These are phyloP conservation scores for Cactoblastis cactorum DNA, from an alignment of 2,888 invertebrate genomes.

Conservation along the genomic window DNA sequence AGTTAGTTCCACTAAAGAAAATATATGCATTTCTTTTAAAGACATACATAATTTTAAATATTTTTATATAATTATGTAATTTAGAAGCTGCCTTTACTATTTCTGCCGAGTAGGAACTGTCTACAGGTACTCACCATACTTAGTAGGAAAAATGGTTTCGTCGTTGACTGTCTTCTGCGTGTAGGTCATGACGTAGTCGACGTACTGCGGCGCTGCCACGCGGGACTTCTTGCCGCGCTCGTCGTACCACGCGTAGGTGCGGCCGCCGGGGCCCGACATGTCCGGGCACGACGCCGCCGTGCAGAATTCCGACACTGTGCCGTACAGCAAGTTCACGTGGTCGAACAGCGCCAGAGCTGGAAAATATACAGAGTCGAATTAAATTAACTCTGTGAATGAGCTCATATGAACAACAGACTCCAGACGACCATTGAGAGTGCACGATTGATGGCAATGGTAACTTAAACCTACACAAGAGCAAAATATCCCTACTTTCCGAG, in stretches of 20 bases:
- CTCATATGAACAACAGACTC: no score
- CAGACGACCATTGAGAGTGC: no score
- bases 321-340: constrained; percentile 99
- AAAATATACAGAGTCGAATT: constrained; percentile 48
- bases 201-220: constrained; percentile 98
- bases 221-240: constrained; percentile 99
- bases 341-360: constrained; percentile 98
- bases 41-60: no score
- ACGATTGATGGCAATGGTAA: no score
- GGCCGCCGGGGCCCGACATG: constrained; percentile 97
- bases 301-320: constrained; percentile 99
- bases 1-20: no score
- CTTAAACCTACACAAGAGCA: no score
- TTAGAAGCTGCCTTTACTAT: no score
- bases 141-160: constrained; percentile 98
- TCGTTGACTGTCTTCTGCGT: constrained; percentile 98
- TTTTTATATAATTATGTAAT: constrained; percentile 17
- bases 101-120: not conserved
- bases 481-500: no score
- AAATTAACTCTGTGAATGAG: no score
- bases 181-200: constrained; percentile 99
- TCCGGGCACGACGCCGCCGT: constrained; percentile 96
- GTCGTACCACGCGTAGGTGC: constrained; percentile 98
- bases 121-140: constrained; percentile 88
- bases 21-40: no score